Evolutionary conservation across 2,888 invertebrate species (phyloP).

Genomic region (Epistrophe grossulariae): DNA sequence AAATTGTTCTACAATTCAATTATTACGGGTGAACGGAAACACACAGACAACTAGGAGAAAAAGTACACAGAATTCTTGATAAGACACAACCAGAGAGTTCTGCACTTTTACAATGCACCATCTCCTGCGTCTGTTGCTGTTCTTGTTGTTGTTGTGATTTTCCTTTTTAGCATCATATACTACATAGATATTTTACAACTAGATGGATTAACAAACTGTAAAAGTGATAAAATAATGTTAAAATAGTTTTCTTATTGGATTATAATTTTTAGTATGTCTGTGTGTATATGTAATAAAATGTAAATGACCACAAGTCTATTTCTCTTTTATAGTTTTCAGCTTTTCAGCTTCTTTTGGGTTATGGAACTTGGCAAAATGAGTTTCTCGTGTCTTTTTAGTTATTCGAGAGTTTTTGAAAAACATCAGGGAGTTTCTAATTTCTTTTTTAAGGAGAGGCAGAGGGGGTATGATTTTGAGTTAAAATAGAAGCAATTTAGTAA

Average conservation of each 20-base stretch:
- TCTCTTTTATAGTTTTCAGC: conserved; percentile 39
- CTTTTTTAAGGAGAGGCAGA: not conserved
- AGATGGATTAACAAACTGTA: conserved; percentile 65
- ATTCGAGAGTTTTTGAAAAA: not conserved
- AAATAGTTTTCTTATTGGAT: conserved; percentile 73
- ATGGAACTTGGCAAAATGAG: conserved; percentile 33
- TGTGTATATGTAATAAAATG: conserved; percentile 32
- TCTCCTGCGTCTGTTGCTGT: not conserved
- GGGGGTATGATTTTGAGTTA: not conserved
- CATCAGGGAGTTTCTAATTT: not conserved
- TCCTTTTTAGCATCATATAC: not conserved
- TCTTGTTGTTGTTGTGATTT: not conserved
- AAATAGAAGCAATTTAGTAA: conserved; percentile 46
- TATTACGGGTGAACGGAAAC: conserved; percentile 62
- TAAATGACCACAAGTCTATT: conserved; percentile 70
- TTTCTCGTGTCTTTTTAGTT: conserved; percentile 25
- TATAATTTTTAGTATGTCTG: conserved; percentile 62
- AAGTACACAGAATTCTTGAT: conserved; percentile 20
- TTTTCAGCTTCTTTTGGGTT: not conserved
- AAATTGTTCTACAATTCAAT: conserved; percentile 74
- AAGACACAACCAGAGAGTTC: not conserved
- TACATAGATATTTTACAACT: not conserved
- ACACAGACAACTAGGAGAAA: conserved; percentile 26
- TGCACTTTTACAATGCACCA: conserved; percentile 34
- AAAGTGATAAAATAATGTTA: conserved; percentile 74